Evolutionary conservation across 2,797 vertebrate genomes (phyloP).

Genomic region (Malurus leucopterus): DNA sequence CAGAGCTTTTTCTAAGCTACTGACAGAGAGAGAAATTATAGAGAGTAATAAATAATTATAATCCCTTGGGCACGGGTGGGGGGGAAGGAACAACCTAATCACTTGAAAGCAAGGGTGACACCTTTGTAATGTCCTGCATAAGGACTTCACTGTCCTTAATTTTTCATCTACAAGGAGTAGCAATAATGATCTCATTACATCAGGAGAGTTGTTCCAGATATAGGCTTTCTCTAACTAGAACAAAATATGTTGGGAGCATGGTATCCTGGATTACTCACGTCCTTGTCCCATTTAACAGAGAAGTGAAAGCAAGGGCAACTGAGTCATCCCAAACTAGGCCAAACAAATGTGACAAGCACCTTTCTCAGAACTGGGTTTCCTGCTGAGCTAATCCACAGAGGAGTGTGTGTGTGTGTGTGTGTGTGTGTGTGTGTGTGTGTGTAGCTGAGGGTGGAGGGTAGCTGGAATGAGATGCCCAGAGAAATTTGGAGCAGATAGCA

Average conservation of each 20-base stretch:
- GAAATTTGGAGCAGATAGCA: neutral
- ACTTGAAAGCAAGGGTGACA: neutral
- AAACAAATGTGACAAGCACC: neutral
- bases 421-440: too few relatives aligned
- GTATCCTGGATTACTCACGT: neutral
- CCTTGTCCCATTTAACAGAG: constrained; percentile 3
- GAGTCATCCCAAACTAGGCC: neutral
- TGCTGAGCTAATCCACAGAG: neutral
- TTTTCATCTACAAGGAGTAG: constrained; percentile 16
- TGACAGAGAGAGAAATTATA: neutral
- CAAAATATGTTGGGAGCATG: neutral
- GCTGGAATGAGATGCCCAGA: neutral
- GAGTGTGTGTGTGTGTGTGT: rapidly evolving
- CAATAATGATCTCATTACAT: neutral
- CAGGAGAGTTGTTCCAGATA: constrained; percentile 24
- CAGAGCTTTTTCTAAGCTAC: neutral
- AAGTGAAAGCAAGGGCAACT: constrained; percentile 1
- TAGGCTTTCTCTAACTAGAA: neutral
- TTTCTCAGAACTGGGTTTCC: neutral
- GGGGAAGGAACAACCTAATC: neutral
- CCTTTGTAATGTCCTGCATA: neutral
- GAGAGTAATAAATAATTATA: neutral
- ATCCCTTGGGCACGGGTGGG: neutral
- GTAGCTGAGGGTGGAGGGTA: neutral
- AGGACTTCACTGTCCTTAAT: neutral